phyloP scores from a whole-genome alignment of 2,797 vertebrate genomes.

The Sternarchorhynchus goeldii region DNA sequence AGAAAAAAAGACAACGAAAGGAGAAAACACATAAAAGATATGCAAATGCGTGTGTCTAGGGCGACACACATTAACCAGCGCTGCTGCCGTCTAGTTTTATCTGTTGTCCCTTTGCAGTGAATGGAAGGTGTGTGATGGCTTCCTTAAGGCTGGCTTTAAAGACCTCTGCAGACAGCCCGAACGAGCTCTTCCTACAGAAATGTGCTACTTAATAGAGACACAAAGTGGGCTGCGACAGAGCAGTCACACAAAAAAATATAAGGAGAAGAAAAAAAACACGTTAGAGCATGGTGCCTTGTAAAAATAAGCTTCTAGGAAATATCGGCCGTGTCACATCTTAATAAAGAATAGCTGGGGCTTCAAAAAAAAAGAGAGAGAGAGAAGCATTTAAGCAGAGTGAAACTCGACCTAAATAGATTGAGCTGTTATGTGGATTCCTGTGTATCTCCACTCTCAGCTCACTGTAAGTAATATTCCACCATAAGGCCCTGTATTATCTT shows the following conservation, averaged over 20 bases:
- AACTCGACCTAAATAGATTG: constrained; percentile 36
- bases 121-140: constrained; percentile 75
- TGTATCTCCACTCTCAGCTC: constrained; percentile 24
- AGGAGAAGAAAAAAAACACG: constrained; percentile 60
- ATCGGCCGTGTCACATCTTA: constrained; percentile 27
- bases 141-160: constrained; percentile 78
- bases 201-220: constrained; percentile 75
- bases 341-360: constrained; percentile 31
- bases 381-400: constrained; percentile 26
- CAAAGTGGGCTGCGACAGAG: constrained; percentile 70
- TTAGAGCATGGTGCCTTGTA: constrained; percentile 61
- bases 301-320: constrained; percentile 71
- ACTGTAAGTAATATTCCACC: constrained; percentile 51
- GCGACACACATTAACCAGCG: constrained; percentile 72
- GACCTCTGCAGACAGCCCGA: constrained; percentile 72
- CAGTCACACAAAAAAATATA: constrained; percentile 61
- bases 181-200: constrained; percentile 72
- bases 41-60: constrained; percentile 77
- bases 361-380: constrained; percentile 3
- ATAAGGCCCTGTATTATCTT: constrained; percentile 49
- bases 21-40: constrained; percentile 71
- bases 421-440: constrained; percentile 21
- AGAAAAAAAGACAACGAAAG: constrained; percentile 39
- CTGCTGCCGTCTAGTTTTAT: constrained; percentile 62
- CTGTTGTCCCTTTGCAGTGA: constrained; percentile 61